phyloP scores from a whole-genome alignment of 1,140 invertebrate species.

The Magallana angulata region DNA sequence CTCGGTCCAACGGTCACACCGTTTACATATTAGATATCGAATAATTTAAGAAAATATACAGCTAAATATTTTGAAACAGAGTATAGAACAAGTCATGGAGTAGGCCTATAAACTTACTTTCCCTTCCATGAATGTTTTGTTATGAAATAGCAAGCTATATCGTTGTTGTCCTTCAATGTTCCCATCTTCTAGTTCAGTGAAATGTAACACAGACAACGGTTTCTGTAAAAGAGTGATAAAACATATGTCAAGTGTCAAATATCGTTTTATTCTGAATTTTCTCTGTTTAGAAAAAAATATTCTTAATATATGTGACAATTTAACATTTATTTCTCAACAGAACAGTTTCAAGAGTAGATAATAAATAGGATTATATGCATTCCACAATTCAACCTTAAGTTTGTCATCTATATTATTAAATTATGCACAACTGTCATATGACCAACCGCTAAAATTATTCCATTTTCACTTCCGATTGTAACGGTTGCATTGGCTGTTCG shows the following conservation, averaged over 20 bases:
- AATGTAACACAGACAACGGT: background rate
- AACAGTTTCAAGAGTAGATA: too few relatives aligned
- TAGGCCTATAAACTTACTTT: conserved; percentile 84
- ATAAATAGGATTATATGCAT: too few relatives aligned
- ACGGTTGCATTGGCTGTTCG: background rate
- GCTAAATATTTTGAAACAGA: too few relatives aligned
- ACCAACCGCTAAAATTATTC: conserved; percentile 19
- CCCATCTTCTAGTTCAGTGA: conserved; percentile 57
- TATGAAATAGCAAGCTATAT: conserved; percentile 95
- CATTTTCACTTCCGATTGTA: conserved; percentile 23
- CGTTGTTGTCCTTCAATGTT: conserved; percentile 87
- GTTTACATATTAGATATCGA: too few relatives aligned
- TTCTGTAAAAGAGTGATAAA: background rate
- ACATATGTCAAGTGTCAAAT: too few relatives aligned
- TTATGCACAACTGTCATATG: conserved; percentile 26
- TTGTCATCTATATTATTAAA: background rate
- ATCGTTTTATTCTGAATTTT: background rate
- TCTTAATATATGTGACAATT: too few relatives aligned
- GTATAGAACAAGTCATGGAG: too few relatives aligned
- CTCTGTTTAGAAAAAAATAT: background rate
- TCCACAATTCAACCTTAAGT: background rate
- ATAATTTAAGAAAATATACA: too few relatives aligned
- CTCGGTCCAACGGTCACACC: too few relatives aligned
- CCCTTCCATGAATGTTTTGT: conserved; percentile 98
- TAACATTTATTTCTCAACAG: too few relatives aligned